Percentiles rank a stretch among this genome's conserved stretches.
Evolutionary conservation across 2,888 invertebrate species (phyloP).

Genomic region (Platycheirus rosarum): DNA sequence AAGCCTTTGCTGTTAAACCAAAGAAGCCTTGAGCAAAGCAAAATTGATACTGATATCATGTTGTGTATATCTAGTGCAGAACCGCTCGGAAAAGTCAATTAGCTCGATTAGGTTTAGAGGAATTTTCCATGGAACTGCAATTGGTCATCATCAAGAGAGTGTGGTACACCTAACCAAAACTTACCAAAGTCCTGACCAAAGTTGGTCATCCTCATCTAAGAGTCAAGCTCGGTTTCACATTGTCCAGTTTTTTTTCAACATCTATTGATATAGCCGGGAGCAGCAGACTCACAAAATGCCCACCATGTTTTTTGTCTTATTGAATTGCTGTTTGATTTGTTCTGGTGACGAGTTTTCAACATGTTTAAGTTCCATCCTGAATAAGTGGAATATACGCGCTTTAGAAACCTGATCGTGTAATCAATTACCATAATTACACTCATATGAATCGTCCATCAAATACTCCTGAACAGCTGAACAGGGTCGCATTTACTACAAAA

Average conservation of each 20-base stretch:
- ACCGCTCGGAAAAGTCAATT: slow-evolving; percentile 1
- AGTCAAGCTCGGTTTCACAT: slow-evolving; percentile 19
- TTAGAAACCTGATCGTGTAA: slow-evolving; percentile 57
- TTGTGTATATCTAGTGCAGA: slow-evolving; percentile 5
- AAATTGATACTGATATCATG: slow-evolving; percentile 50
- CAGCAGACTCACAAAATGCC: slow-evolving; percentile 30
- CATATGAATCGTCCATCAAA: slow-evolving; percentile 46
- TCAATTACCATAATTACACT: slow-evolving; percentile 67
- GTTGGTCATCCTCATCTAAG: slow-evolving; percentile 55
- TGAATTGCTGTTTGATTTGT: slow-evolving; percentile 52
- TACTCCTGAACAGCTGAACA: too few species aligned
- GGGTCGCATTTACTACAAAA: background rate
- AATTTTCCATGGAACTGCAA: slow-evolving; percentile 54
- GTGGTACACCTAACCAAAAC: slow-evolving; percentile 44
- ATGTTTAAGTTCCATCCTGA: slow-evolving; percentile 38
- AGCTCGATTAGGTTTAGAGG: slow-evolving; percentile 18
- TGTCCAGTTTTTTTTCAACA: background rate
- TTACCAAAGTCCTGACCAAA: slow-evolving; percentile 41
- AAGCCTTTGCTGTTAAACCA: slow-evolving; percentile 22
- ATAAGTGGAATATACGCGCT: slow-evolving; percentile 42
- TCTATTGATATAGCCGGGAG: slow-evolving; percentile 18
- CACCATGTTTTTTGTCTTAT: slow-evolving; percentile 37
- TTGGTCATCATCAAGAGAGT: slow-evolving; percentile 36
- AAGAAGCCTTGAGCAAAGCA: slow-evolving; percentile 38
- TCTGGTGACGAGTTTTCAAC: slow-evolving; percentile 65